phyloP scores from a whole-genome alignment of 2,797 vertebrate species.

The Moxostoma hubbsi region DNA sequence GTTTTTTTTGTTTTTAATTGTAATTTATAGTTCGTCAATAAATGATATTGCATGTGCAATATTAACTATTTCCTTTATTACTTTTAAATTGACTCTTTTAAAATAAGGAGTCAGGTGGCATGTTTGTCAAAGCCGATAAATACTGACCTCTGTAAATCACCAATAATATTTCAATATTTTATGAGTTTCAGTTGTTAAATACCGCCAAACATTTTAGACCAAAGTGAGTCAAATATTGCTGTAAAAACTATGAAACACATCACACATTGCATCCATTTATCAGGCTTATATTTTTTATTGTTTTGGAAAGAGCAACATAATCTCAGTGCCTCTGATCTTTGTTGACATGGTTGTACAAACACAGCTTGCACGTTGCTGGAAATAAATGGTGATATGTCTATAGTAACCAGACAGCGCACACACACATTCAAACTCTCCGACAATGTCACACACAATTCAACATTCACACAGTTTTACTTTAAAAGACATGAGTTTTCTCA shows the following conservation, averaged over 20 bases:
- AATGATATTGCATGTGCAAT: conserved; percentile 65
- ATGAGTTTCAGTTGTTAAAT: not conserved
- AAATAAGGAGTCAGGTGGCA: not conserved
- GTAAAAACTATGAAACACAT: not conserved
- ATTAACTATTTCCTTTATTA: not conserved
- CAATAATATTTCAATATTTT: not conserved
- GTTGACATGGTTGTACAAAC: conserved; percentile 77
- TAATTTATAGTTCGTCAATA: conserved; percentile 71
- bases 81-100: not conserved
- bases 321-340: conserved; percentile 73
- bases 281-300: conserved; percentile 80
- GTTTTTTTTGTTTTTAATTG: conserved; percentile 42
- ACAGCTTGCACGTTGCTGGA: conserved; percentile 76
- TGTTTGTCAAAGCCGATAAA: no score
- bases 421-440: conserved; percentile 51
- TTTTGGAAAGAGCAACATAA: conserved; percentile 80
- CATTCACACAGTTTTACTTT: conserved; percentile 66
- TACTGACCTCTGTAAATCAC: not conserved
- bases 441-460: conserved; percentile 51
- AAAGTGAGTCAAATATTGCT: not conserved
- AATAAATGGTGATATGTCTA: conserved; percentile 66
- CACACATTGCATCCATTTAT: conserved; percentile 39
- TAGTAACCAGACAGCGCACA: conserved; percentile 47
- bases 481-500: conserved; percentile 39
- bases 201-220: not conserved